A percentile compares a stretch with the other conserved stretches of the same genome.
These are phyloP conservation scores for Cheilosia impressa DNA, from an alignment of 2,888 invertebrate genomes.

Conservation along the genomic window DNA sequence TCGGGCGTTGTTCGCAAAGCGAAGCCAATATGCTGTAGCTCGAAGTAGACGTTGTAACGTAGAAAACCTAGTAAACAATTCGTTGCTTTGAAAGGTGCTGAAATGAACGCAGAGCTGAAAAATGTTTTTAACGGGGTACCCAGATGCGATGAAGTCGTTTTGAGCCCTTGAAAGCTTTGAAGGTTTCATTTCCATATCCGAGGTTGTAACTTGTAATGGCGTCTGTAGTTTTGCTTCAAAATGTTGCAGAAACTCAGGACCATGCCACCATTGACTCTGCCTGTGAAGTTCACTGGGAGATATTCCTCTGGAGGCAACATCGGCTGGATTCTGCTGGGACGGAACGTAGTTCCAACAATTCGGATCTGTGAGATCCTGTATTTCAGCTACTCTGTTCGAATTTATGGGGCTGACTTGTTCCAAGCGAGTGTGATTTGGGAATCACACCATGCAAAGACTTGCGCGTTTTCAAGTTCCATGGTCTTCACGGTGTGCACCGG, in stretches of 20 bases:
- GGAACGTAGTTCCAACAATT: not conserved
- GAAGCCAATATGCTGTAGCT: constrained; percentile 1
- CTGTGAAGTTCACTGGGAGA: not conserved
- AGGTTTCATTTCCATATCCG: not conserved
- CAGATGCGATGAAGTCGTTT: not conserved
- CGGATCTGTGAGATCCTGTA: constrained; percentile 2
- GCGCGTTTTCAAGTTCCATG: not conserved
- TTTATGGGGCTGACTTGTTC: not conserved
- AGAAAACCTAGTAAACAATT: constrained; percentile 4
- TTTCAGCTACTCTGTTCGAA: constrained; percentile 9
- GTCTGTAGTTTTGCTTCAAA: not conserved
- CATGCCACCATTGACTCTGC: constrained; percentile 1
- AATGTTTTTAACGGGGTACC: not conserved
- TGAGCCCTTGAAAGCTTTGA: not conserved
- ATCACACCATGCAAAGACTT: constrained; percentile 1
- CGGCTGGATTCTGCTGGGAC: not conserved
- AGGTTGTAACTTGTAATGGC: not conserved
- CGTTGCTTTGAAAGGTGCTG: not conserved
- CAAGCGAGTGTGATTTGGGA: not conserved
- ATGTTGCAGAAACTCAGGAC: not conserved
- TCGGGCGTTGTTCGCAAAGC: not conserved
- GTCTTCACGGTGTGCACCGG: not conserved
- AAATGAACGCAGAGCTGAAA: constrained; percentile 12
- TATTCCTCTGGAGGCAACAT: not conserved
- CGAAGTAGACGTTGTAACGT: not conserved